These are phyloP conservation scores for Caenorhabditis tropicalis DNA, from an alignment of 1,140 invertebrate genomes.

Conservation along the genomic window DNA sequence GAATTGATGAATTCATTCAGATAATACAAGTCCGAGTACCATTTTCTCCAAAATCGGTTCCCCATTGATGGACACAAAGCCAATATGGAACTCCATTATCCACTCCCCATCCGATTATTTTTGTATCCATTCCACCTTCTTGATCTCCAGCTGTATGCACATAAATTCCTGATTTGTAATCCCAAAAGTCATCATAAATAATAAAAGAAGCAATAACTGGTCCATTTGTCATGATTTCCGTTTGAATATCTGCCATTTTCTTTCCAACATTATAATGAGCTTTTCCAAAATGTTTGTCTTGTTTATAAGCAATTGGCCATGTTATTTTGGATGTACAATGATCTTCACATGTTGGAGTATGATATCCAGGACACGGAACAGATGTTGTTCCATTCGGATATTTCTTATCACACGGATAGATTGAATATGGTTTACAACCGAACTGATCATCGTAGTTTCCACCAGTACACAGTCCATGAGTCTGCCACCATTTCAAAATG, in stretches of 20 bases:
- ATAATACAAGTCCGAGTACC: neutral
- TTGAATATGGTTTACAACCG: constrained; percentile 23
- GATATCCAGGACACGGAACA: neutral
- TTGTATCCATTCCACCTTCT: constrained; percentile 39
- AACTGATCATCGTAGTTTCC: constrained; percentile 20
- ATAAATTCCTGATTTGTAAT: constrained; percentile 34
- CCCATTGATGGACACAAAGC: constrained; percentile 17
- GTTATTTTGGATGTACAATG: neutral
- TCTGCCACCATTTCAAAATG: constrained; percentile 33
- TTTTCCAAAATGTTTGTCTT: constrained; percentile 33
- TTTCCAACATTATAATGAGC: constrained; percentile 28
- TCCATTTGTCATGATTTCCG: constrained; percentile 9
- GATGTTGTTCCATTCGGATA: constrained; percentile 24
- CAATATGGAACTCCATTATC: constrained; percentile 27
- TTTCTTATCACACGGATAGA: constrained; percentile 18
- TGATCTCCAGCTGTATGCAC: constrained; percentile 32
- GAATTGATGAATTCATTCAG: neutral
- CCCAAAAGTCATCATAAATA: constrained; percentile 37
- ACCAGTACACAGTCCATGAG: constrained; percentile 8
- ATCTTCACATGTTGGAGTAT: neutral
- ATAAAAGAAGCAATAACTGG: constrained; percentile 24
- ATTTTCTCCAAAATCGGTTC: constrained; percentile 35
- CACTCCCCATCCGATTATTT: constrained; percentile 27
- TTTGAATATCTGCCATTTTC: constrained; percentile 27
- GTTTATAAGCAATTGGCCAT: constrained; percentile 2